Evolutionary conservation across 2,888 invertebrate species (phyloP).

Genomic region (Trilocha varians): DNA sequence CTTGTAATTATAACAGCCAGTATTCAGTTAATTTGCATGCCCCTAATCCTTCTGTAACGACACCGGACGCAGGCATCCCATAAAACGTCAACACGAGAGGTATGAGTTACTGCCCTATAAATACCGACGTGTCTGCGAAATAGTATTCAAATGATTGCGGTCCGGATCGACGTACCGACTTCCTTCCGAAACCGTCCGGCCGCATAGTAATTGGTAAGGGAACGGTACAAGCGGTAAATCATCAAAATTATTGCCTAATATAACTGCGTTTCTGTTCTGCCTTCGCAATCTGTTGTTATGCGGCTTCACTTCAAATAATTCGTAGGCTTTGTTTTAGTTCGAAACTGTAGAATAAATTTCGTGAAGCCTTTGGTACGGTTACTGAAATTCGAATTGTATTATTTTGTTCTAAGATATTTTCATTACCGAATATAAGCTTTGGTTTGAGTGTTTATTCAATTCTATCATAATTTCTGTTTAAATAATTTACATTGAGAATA

Average conservation of each 20-base stretch:
- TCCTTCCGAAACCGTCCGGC: constrained; percentile 61
- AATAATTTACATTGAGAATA: neutral
- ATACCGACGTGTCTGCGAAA: constrained; percentile 50
- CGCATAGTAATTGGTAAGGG: constrained; percentile 65
- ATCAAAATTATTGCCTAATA: constrained; percentile 69
- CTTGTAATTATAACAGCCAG: constrained; percentile 22
- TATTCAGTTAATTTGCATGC: constrained; percentile 44
- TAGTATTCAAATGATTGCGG: constrained; percentile 68
- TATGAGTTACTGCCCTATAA: constrained; percentile 62
- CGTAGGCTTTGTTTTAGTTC: constrained; percentile 48
- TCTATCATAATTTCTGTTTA: neutral
- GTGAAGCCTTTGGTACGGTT: constrained; percentile 31
- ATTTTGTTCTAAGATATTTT: constrained; percentile 7
- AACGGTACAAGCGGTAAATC: constrained; percentile 57
- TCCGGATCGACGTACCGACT: constrained; percentile 60
- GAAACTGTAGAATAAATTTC: constrained; percentile 36
- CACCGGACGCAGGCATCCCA: constrained; percentile 46
- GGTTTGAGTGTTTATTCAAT: neutral
- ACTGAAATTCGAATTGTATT: constrained; percentile 21
- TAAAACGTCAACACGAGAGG: constrained; percentile 54
- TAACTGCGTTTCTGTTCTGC: constrained; percentile 46
- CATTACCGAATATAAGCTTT: constrained; percentile 10
- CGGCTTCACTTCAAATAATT: constrained; percentile 46
- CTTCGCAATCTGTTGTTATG: constrained; percentile 55
- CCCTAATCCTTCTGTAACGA: constrained; percentile 32